A percentile compares a stretch with the other conserved stretches of the same genome.
Evolutionary conservation across 2,888 invertebrate species (phyloP).

Genomic region (Dasypogon diadema): DNA sequence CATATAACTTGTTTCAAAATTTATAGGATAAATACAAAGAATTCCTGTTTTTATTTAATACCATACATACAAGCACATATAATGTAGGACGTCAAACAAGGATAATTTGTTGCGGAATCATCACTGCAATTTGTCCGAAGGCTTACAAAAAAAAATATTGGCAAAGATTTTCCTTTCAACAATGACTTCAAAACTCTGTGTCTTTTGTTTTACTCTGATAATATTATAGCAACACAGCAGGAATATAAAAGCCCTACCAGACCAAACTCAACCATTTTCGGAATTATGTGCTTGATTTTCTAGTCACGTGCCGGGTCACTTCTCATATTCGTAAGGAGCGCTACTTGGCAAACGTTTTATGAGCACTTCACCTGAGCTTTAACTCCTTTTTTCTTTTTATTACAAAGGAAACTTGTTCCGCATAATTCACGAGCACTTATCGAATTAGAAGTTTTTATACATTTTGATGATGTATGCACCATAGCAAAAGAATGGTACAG

Average conservation of each 20-base stretch:
- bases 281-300: neutral
- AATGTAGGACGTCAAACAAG: too few species aligned
- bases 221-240: slow-evolving; percentile 24
- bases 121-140: neutral
- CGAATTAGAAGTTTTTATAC: slow-evolving; percentile 8
- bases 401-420: neutral
- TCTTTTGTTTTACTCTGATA: slow-evolving; percentile 12
- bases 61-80: too few species aligned
- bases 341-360: slow-evolving; percentile 29
- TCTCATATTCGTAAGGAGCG: slow-evolving; percentile 8
- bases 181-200: neutral
- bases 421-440: slow-evolving; percentile 11
- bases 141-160: neutral
- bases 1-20: too few species aligned
- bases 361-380: slow-evolving; percentile 25
- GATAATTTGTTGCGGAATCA: too few species aligned
- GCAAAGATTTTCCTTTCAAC: neutral
- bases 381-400: slow-evolving; percentile 19
- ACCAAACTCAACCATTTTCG: neutral
- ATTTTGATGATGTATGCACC: neutral
- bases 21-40: too few species aligned
- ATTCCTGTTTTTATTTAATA: too few species aligned
- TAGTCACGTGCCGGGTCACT: slow-evolving; percentile 32
- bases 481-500: too few species aligned
- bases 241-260: slow-evolving; percentile 12